Conservation (phyloP, 2,113 vertebrate genomes). For the Lepus americanus region DNA sequence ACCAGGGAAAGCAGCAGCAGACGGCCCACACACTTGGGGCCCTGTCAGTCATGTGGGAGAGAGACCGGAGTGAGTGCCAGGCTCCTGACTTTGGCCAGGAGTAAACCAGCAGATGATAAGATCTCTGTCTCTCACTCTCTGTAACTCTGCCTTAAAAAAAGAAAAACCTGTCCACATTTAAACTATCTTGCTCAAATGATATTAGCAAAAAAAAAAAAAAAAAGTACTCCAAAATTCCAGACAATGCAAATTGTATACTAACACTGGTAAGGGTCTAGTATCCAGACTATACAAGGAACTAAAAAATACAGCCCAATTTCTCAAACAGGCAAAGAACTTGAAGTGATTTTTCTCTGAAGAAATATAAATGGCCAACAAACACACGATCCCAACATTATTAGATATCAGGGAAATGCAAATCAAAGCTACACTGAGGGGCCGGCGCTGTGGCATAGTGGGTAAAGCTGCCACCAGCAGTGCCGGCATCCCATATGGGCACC, state of each 20-base stretch:
- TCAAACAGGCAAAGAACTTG: not conserved
- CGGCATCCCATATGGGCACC: too few species aligned
- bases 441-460: too few species aligned
- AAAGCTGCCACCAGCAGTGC: too few species aligned
- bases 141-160: too few species aligned
- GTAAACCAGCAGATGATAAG: too few species aligned
- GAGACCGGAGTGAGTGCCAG: too few species aligned
- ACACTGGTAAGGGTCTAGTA: not conserved
- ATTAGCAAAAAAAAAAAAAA: not conserved
- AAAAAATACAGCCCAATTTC: not conserved
- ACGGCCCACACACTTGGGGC: too few species aligned
- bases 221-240: not conserved
- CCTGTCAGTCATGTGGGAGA: too few species aligned
- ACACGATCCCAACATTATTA: not conserved
- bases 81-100: too few species aligned
- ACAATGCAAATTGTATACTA: not conserved
- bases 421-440: too few species aligned
- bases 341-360: not conserved
- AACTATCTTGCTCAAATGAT: slow-evolving; percentile 38
- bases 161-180: slow-evolving; percentile 7
- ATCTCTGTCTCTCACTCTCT: too few species aligned
- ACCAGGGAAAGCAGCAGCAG: too few species aligned
- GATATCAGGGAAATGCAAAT: slow-evolving; percentile 48
- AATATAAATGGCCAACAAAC: not conserved
- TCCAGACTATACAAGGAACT: not conserved